Base-by-base conservation (phyloP, 2,113 vertebrate genomes). In the Mustelus asterias region DNA sequence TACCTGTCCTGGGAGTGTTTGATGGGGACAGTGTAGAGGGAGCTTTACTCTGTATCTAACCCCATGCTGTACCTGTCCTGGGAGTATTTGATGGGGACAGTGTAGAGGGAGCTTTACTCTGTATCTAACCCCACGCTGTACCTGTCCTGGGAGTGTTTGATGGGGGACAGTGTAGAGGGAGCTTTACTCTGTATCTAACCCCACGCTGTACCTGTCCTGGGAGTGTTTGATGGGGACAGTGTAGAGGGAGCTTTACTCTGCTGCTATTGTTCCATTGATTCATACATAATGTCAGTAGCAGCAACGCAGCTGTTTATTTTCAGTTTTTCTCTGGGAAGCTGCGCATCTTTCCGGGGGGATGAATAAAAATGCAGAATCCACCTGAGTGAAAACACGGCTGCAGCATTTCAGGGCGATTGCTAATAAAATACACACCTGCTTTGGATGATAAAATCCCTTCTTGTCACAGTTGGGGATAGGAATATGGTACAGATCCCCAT, bases 391-490 rank as follows among this genome's bases (percentile, higher is more conserved):
- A 69, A 5, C 33, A 37, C 10, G 6, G 37, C 65, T 41, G 48
- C 24, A 24, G 96, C 69, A 70, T 90, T 95, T 54, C 10, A 18
- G 37, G 16, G 4, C 33, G 37, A 96, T 54, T 54, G 22, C 13
- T 13, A 48, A 44, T 41, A 60, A 90, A n/a, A 89, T 29, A 96
- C 96, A 96, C 96, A 99, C 99, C 98, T 99, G 99, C 96, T 99
- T 99, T 54, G 98, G 97, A 95, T 99, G 98, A 97, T 99, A 99
- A 96, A 99, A 98, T 97, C 99, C 99, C 0, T 98, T 98, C 96
- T 98, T 98, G 97, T 99, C 99, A 83, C 99, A 99, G 98, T 99
- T 99, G 96, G 99, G 99, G 96, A 99, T 99, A 96, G 98, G 98
- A 97, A 99, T 99, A 95, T 98, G 97, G 24, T 98, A 98, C 96